Evolutionary conservation across 1,140 invertebrate species (phyloP).

Genomic region (Lucilia cuprina): DNA sequence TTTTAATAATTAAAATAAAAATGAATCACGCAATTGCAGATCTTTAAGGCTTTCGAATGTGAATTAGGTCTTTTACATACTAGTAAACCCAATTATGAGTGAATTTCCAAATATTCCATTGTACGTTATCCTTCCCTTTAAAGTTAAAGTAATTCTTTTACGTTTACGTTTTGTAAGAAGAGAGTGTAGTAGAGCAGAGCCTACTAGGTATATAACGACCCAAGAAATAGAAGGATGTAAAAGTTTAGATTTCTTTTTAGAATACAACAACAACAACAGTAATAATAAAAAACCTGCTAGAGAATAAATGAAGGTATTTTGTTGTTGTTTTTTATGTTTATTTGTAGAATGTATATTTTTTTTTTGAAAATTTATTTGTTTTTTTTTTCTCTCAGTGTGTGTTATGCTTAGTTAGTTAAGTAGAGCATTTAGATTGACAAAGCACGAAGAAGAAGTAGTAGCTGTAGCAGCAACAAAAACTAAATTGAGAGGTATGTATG

Average conservation of each 20-base stretch:
- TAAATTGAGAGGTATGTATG: background rate
- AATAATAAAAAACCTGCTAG: constrained; percentile 14
- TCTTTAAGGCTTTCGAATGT: too few relatives aligned
- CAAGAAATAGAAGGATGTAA: background rate
- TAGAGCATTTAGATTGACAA: constrained; percentile 22
- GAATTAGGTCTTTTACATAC: too few relatives aligned
- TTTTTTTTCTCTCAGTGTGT: background rate
- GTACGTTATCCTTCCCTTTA: background rate
- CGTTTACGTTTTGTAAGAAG: background rate
- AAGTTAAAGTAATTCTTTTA: background rate
- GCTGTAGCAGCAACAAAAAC: background rate
- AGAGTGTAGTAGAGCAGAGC: background rate
- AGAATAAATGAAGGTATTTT: background rate
- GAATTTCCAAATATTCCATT: too few relatives aligned
- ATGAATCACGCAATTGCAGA: too few relatives aligned
- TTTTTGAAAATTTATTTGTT: too few relatives aligned
- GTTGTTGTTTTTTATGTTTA: background rate
- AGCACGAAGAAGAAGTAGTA: background rate
- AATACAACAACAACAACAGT: background rate
- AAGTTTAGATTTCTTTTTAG: background rate
- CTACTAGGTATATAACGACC: background rate
- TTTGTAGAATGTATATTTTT: background rate
- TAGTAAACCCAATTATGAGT: too few relatives aligned
- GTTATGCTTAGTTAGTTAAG: constrained; percentile 31
- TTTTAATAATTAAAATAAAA: too few relatives aligned